phyloP scores from a whole-genome alignment of 2,113 vertebrate genomes.

The Equus przewalskii region DNA sequence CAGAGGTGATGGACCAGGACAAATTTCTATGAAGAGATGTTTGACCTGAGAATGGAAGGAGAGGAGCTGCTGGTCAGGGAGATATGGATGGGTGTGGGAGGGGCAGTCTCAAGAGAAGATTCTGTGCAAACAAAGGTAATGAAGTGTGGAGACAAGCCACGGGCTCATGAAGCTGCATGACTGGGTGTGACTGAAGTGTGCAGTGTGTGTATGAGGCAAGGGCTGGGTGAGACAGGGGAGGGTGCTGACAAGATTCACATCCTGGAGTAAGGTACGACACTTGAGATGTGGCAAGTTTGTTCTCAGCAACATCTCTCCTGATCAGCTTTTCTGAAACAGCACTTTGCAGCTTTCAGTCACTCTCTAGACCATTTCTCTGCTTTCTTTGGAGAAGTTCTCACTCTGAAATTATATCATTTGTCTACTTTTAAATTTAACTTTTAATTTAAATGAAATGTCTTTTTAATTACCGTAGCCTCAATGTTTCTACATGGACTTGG shows the following conservation, averaged over 20 bases:
- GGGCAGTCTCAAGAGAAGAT: neutral
- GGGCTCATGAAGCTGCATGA: rapidly evolving
- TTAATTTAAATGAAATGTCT: neutral
- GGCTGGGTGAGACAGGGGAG: too few relatives aligned
- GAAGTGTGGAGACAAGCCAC: rapidly evolving
- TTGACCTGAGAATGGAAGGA: neutral
- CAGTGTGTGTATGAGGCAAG: rapidly evolving
- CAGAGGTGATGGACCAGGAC: neutral
- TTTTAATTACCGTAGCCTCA: neutral
- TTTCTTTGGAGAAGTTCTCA: neutral
- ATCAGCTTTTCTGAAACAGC: neutral
- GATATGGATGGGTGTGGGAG: rapidly evolving
- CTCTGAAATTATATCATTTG: neutral
- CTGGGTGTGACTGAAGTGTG: rapidly evolving
- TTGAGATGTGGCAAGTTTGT: neutral
- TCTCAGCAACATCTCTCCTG: neutral
- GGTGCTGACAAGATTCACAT: rapidly evolving
- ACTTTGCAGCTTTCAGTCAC: neutral
- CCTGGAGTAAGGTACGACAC: rapidly evolving
- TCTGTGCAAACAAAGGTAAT: too few relatives aligned
- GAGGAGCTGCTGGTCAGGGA: neutral
- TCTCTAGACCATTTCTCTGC: neutral
- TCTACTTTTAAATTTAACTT: neutral
- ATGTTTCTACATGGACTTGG: neutral
- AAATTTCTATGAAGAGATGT: neutral